Evolutionary conservation across 1,140 invertebrate species (phyloP), one percentile per base, ranked within the genome.

Genomic region (Araneus ventricosus): DNA sequence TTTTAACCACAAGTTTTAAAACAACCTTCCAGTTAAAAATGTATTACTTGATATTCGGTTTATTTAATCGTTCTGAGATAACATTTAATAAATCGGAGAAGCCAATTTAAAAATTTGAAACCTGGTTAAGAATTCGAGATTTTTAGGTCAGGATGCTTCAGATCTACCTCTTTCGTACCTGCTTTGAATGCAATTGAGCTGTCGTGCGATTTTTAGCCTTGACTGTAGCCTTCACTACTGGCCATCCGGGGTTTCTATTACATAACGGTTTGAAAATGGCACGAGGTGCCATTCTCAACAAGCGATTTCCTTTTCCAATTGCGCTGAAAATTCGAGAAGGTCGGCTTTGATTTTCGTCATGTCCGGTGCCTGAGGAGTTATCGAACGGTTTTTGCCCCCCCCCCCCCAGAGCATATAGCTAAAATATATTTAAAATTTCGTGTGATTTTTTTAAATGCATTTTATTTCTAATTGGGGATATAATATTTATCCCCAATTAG

Each of bases 211-310:
- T 52, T n/a, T 17, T 52, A 86, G 84, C 84, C 84, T 86, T 86
- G 84, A 86, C n/a, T 61, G 45, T 86, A 86, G 84, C 84, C 84
- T 61, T 86, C 84, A 34, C 70, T 17, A 14, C 30, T 27, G 24
- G 1, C 3, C 84, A 86, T 86, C 84, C 84, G 84, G 57, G 17
- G 84, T 61, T n/a, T 86, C 80, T 24, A 22, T 86, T 86, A 45
- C 84, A 86, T 86, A 86, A 86, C 34, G 84, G 57, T 20, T 34
- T 59, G 45, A 27, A 37, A 30, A 75, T 75, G 10, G 27, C 17
- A 20, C 20, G 30, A 2, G 70, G 17, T 75, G 70, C 70, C 70
- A 75, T 27, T 61, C 39, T 59, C 30, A 34, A 86, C 84, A 10
- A 86, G 84, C 20, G 30, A 37, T 45, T 86, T 86, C 45, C 80